phyloP scores from a whole-genome alignment of 2,888 invertebrate species.

The Xylocampa areola region DNA sequence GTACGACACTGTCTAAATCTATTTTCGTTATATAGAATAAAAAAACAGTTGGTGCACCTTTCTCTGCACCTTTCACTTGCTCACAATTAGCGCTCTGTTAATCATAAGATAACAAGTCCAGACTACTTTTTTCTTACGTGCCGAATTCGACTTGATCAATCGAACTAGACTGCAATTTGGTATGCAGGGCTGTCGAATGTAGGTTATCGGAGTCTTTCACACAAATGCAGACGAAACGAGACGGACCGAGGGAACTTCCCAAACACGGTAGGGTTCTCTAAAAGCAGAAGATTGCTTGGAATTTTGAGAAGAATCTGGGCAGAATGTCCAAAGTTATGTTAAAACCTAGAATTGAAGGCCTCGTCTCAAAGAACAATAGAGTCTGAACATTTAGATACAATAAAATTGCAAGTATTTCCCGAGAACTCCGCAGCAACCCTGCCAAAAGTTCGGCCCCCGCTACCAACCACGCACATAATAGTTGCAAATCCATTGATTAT shows the following conservation, averaged over 20 bases:
- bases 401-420: neutral
- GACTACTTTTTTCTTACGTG: conserved; percentile 67
- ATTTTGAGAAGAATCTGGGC: neutral
- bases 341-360: neutral
- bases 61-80: conserved; percentile 86
- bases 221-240: neutral
- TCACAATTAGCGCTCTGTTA: conserved; percentile 85
- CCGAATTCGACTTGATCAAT: conserved; percentile 72
- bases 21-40: conserved; percentile 66
- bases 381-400: too few species aligned
- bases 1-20: conserved; percentile 63
- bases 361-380: neutral
- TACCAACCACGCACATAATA: conserved; percentile 39
- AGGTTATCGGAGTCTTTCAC: neutral
- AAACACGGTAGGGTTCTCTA: neutral
- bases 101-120: conserved; percentile 78
- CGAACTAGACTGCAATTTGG: conserved; percentile 60
- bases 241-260: neutral
- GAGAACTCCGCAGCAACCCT: conserved; percentile 28
- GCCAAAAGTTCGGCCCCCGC: neutral
- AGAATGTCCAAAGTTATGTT: neutral
- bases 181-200: conserved; percentile 32
- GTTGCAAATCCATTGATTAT: conserved; percentile 56
- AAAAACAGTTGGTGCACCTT: conserved; percentile 71
- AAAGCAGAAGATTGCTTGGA: neutral